A percentile compares a stretch with the other conserved stretches of the same genome.
These are phyloP conservation scores for Eptesicus fuscus DNA, from an alignment of 2,113 vertebrate genomes.

Conservation along the genomic window DNA sequence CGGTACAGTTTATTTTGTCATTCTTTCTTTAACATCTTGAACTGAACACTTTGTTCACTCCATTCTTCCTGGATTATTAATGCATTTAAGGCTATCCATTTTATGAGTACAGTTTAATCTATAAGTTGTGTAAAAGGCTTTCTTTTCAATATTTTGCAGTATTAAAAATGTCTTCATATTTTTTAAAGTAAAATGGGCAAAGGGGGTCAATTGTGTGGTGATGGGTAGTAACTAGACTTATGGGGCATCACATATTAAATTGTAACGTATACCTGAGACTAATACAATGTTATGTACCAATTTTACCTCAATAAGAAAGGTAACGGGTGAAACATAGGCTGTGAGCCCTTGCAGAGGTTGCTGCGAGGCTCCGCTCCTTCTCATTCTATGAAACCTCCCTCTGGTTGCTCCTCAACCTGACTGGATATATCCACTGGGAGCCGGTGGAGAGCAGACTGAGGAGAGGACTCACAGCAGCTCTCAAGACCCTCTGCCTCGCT, in stretches of 20 bases:
- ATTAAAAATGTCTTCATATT: neutral
- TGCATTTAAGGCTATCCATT: neutral
- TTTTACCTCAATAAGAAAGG: neutral
- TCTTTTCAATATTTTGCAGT: neutral
- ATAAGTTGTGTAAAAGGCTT: neutral
- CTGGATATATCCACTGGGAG: neutral
- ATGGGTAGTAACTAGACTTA: neutral
- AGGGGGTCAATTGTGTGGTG: neutral
- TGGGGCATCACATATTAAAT: neutral
- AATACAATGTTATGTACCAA: neutral
- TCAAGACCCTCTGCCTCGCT: neutral
- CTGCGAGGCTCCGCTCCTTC: neutral
- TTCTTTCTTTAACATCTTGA: neutral
- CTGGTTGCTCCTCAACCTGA: neutral
- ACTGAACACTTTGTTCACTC: neutral
- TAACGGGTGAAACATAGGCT: neutral
- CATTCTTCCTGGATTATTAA: neutral
- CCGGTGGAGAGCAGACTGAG: neutral
- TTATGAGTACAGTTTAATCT: neutral
- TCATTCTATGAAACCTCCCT: neutral
- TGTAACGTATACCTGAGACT: neutral
- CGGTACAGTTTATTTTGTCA: neutral
- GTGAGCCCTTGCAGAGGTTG: neutral
- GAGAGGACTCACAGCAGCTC: neutral
- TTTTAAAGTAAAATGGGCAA: neutral